These are phyloP conservation scores for Chitala chitala DNA, from an alignment of 2,113 vertebrate species.

Conservation along the genomic window DNA sequence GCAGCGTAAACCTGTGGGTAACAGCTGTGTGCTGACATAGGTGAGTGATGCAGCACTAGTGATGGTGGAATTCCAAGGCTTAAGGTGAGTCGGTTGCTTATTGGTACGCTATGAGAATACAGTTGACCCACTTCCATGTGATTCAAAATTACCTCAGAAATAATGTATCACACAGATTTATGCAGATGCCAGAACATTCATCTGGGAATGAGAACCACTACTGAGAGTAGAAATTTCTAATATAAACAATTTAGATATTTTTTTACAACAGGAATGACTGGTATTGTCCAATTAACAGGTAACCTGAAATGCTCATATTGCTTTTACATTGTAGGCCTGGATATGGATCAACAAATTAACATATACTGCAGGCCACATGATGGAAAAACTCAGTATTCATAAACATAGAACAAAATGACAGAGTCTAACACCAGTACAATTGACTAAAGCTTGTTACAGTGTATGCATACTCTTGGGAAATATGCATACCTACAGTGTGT, in stretches of 20 bases:
- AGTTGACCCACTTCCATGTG: too few relatives aligned
- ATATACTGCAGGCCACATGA: neutral
- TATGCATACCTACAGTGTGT: neutral
- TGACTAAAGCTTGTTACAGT: neutral
- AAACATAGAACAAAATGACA: neutral
- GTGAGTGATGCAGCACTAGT: too few relatives aligned
- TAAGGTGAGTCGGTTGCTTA: too few relatives aligned
- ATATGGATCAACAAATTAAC: neutral
- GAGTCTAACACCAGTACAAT: neutral
- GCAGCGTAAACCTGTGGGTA: too few relatives aligned
- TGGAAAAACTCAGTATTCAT: neutral
- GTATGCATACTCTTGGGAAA: conserved; percentile 5
- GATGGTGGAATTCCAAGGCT: too few relatives aligned
- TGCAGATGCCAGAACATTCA: neutral
- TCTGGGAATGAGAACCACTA: neutral
- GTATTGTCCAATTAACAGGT: neutral
- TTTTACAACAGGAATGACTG: neutral
- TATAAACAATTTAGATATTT: neutral
- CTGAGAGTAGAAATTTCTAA: conserved; percentile 7
- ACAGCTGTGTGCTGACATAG: too few relatives aligned
- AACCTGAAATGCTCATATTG: neutral
- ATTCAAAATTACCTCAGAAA: too few relatives aligned
- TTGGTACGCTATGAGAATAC: too few relatives aligned
- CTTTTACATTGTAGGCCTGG: conserved; percentile 2
- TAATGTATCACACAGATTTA: too few relatives aligned